Evolutionary conservation across 2,888 invertebrate genomes (phyloP).

Genomic region (Metopia argyrocephala): DNA sequence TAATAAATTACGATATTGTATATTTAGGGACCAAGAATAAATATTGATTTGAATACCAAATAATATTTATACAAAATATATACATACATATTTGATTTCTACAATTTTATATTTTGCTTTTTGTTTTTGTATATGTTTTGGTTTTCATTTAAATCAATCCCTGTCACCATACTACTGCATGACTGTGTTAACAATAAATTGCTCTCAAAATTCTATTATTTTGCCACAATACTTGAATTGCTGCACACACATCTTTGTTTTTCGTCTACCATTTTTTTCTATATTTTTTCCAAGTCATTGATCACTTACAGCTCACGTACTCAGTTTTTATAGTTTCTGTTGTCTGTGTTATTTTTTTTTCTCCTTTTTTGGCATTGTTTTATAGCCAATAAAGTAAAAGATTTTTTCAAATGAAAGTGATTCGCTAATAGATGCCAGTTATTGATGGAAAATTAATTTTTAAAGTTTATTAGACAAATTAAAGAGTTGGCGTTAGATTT

Average conservation of each 20-base stretch:
- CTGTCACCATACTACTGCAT: neutral
- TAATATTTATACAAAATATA: too few relatives aligned
- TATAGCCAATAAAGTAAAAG: neutral
- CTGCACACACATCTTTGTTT: neutral
- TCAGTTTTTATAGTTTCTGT: slow-evolving; percentile 3
- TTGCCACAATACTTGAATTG: slow-evolving; percentile 7
- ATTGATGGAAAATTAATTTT: too few relatives aligned
- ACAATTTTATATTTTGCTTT: too few relatives aligned
- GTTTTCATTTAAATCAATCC: neutral
- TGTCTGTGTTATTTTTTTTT: neutral
- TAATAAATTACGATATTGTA: too few relatives aligned
- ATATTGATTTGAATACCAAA: slow-evolving; percentile 10
- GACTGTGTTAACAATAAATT: neutral
- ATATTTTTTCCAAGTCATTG: neutral
- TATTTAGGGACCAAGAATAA: neutral
- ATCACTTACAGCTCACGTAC: neutral
- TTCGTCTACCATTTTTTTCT: neutral
- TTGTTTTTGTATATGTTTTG: neutral
- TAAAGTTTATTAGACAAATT: neutral
- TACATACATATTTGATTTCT: neutral
- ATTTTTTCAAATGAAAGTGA: slow-evolving; percentile 10
- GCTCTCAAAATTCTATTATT: neutral
- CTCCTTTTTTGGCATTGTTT: neutral
- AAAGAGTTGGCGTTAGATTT: too few relatives aligned
- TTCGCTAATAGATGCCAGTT: too few relatives aligned